These are phyloP conservation scores for Heliconius melpomene DNA, from an alignment of 1,140 invertebrate species.

Conservation along the genomic window DNA sequence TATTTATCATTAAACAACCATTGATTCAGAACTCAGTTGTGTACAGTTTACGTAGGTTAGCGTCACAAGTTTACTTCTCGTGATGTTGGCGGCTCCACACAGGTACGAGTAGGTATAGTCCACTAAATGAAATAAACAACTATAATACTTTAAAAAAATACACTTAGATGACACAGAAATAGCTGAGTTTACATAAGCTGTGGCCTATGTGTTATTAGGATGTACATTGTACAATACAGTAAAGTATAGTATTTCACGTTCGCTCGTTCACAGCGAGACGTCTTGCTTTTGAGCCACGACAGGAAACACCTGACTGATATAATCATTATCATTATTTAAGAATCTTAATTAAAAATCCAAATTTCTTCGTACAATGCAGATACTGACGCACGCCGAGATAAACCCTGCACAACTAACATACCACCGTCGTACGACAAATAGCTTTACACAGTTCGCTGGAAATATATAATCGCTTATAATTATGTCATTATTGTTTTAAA, in stretches of 20 bases:
- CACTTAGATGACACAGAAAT: background rate
- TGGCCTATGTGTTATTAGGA: too few relatives aligned
- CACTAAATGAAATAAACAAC: background rate
- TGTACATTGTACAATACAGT: too few relatives aligned
- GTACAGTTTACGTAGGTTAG: background rate
- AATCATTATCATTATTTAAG: background rate
- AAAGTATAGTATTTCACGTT: too few relatives aligned
- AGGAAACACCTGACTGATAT: too few relatives aligned
- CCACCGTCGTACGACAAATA: background rate
- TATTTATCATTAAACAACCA: too few relatives aligned
- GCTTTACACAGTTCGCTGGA: background rate
- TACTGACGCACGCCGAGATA: background rate
- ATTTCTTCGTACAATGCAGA: background rate
- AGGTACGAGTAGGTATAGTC: background rate
- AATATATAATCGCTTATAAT: background rate
- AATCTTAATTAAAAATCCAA: background rate
- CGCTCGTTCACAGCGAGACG: too few relatives aligned
- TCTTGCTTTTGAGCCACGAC: too few relatives aligned
- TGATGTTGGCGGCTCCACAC: background rate
- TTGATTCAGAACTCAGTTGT: background rate
- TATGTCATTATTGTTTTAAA: background rate
- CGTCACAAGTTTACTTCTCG: slow-evolving; percentile 10
- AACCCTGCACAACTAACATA: background rate
- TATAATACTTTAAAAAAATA: background rate
- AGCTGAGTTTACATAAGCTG: too few relatives aligned